Evolutionary conservation across 2,888 invertebrate genomes (phyloP).

Genomic region (Lycocerus yunnanus): DNA sequence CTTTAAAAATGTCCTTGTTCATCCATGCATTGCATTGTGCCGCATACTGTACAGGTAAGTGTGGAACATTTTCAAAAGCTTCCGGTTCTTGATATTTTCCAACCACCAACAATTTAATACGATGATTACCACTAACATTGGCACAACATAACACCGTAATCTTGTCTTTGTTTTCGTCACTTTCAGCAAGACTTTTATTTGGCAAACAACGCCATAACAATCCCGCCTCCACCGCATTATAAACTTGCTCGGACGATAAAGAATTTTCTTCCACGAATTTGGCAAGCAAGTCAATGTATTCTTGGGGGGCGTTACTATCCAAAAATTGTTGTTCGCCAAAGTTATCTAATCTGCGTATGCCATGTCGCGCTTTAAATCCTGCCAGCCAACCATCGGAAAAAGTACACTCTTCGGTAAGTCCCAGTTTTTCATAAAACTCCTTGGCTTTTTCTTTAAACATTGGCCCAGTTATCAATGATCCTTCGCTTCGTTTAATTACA

Average conservation of each 20-base stretch:
- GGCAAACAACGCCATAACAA: slow-evolving; percentile 12
- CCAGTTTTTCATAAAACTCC: background rate
- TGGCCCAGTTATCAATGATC: background rate
- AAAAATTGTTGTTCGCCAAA: slow-evolving; percentile 5
- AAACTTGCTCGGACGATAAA: slow-evolving; percentile 6
- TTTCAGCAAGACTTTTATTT: slow-evolving; percentile 9
- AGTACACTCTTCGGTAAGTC: background rate
- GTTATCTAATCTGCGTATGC: slow-evolving; percentile 4
- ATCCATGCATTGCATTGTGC: slow-evolving; percentile 9
- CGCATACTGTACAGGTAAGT: slow-evolving; percentile 18
- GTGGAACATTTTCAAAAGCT: background rate
- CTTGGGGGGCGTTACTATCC: background rate
- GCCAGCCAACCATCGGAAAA: slow-evolving; percentile 9
- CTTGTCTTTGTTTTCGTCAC: slow-evolving; percentile 12
- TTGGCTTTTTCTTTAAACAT: background rate
- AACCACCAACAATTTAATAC: slow-evolving; percentile 12
- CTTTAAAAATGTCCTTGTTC: background rate
- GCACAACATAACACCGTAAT: slow-evolving; percentile 13
- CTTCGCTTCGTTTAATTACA: background rate
- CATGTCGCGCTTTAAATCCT: slow-evolving; percentile 11
- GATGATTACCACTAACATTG: slow-evolving; percentile 15
- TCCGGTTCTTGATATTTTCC: slow-evolving; percentile 1
- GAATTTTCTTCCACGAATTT: background rate
- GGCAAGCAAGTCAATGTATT: slow-evolving; percentile 1
- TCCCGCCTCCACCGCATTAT: slow-evolving; percentile 11